phyloP scores from a whole-genome alignment of 2,113 vertebrate genomes.

The Eptesicus fuscus region DNA sequence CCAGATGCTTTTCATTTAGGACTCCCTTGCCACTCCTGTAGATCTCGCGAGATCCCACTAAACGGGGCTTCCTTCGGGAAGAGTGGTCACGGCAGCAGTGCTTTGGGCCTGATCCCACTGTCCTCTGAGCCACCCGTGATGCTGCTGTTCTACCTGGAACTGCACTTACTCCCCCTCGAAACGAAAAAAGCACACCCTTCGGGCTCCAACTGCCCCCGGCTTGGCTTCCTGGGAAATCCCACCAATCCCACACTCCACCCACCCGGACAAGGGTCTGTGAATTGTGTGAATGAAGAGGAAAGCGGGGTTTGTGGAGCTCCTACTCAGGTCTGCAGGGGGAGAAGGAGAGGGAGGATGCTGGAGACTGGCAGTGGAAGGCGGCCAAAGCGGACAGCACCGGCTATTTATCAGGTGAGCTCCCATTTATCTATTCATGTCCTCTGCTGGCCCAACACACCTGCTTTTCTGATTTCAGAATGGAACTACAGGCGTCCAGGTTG shows the following conservation, averaged over 20 bases:
- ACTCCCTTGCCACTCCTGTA: background rate
- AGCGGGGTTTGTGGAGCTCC: rapidly evolving
- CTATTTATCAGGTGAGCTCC: background rate
- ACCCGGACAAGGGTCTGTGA: background rate
- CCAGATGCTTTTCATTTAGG: background rate
- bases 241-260: background rate
- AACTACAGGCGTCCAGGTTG: background rate
- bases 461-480: background rate
- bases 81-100: background rate
- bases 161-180: background rate
- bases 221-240: background rate
- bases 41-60: background rate
- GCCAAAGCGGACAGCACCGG: background rate
- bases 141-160: background rate
- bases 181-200: background rate
- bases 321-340: background rate
- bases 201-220: background rate
- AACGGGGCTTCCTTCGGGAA: background rate
- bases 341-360: background rate
- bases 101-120: background rate
- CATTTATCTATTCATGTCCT: background rate
- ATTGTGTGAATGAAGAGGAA: background rate
- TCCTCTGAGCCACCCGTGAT: background rate
- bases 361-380: background rate
- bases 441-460: background rate